phyloP scores from a whole-genome alignment of 2,113 vertebrate genomes.

The Oncorhynchus masou region DNA sequence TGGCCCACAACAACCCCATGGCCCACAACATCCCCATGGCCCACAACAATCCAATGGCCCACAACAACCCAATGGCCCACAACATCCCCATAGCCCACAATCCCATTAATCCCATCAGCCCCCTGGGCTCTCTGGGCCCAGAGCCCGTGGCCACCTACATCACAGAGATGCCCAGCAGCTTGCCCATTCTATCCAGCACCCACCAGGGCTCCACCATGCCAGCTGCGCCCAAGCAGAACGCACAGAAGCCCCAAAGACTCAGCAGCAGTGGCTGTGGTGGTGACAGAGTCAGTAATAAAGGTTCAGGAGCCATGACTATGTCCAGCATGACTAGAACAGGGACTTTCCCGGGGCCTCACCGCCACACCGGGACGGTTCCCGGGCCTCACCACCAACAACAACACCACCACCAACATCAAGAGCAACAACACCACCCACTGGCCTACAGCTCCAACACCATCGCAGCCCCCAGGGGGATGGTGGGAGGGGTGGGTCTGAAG shows the following conservation, averaged over 20 bases:
- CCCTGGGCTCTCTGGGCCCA: slow-evolving; percentile 71
- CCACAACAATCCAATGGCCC: slow-evolving; percentile 23
- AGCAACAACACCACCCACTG: slow-evolving; percentile 75
- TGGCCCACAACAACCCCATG: slow-evolving; percentile 3
- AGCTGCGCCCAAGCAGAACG: slow-evolving; percentile 76
- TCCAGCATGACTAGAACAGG: background rate
- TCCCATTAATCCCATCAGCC: slow-evolving; percentile 47
- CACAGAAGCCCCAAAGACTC: slow-evolving; percentile 81
- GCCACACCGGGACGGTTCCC: slow-evolving; percentile 34
- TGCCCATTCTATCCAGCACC: slow-evolving; percentile 51
- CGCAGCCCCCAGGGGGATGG: slow-evolving; percentile 34
- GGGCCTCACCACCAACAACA: slow-evolving; percentile 39
- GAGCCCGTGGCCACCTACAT: slow-evolving; percentile 84
- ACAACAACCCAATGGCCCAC: slow-evolving; percentile 37
- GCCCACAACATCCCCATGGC: background rate
- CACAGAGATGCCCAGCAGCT: slow-evolving; percentile 79
- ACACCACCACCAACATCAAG: slow-evolving; percentile 16
- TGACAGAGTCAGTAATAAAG: background rate
- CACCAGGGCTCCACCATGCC: slow-evolving; percentile 57
- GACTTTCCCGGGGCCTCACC: background rate
- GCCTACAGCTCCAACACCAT: slow-evolving; percentile 88
- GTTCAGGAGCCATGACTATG: background rate
- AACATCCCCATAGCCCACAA: slow-evolving; percentile 6
- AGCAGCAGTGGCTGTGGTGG: slow-evolving; percentile 58
- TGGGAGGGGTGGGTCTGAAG: slow-evolving; percentile 72